Percentiles rank a stretch among this genome's conserved stretches.
These are phyloP conservation scores for Yoshiicerus persimilis DNA, from an alignment of 1,140 invertebrate species.

Conservation along the genomic window DNA sequence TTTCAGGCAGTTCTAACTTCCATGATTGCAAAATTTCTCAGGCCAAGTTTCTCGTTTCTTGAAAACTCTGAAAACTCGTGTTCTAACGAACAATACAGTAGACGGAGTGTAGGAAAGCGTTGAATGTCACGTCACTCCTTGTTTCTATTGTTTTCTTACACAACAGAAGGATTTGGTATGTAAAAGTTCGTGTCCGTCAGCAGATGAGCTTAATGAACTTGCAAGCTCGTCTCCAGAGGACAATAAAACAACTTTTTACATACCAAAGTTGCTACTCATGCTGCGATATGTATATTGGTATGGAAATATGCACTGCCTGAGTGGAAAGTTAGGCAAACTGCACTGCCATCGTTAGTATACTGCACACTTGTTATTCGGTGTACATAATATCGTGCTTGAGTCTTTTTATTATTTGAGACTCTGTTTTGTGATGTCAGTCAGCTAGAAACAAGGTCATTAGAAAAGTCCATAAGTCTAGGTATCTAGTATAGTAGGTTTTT, in stretches of 20 bases:
- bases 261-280: neutral
- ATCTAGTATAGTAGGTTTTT: neutral
- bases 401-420: neutral
- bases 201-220: constrained; percentile 20
- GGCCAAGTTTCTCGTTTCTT: neutral
- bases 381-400: neutral
- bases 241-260: constrained; percentile 21
- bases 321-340: neutral
- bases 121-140: neutral
- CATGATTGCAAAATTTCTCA: neutral
- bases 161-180: neutral
- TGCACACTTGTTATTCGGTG: neutral
- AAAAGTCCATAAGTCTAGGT: neutral
- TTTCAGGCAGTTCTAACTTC: neutral
- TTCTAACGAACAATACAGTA: neutral
- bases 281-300: neutral
- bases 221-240: neutral
- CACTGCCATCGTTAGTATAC: neutral
- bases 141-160: neutral
- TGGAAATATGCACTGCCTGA: neutral
- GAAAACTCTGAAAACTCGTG: neutral
- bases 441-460: neutral
- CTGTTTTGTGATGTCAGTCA: neutral
- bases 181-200: neutral
- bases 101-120: neutral